These are phyloP conservation scores for Hedya salicella DNA, from an alignment of 2,888 invertebrate genomes.

Conservation along the genomic window DNA sequence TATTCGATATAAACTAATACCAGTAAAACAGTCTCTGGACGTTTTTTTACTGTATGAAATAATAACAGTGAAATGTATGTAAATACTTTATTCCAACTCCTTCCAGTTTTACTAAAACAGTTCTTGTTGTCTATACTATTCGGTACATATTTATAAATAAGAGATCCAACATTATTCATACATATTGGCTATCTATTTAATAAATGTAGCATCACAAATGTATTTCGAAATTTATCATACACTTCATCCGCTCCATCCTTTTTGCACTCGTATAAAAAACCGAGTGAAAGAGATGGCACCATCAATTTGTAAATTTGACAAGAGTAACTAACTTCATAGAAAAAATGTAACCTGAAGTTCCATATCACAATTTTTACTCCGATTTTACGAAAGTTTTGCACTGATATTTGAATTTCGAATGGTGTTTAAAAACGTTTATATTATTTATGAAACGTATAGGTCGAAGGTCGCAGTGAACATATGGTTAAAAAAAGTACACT, in stretches of 20 bases:
- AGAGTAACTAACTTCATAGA: no score
- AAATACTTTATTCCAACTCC: conserved; percentile 33
- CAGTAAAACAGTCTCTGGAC: no score
- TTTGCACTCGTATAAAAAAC: background rate
- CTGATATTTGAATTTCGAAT: no score
- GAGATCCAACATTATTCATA: conserved; percentile 14
- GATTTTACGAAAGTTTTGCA: no score
- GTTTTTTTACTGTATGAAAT: background rate
- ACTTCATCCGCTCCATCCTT: background rate
- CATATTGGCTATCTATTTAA: conserved; percentile 1
- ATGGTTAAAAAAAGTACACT: no score
- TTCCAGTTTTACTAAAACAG: conserved; percentile 9
- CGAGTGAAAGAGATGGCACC: background rate
- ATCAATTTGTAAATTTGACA: background rate
- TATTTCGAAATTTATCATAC: background rate
- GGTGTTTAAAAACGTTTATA: no score
- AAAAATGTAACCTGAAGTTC: no score
- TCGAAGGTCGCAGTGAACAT: no score
- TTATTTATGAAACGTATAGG: no score
- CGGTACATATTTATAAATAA: conserved; percentile 10
- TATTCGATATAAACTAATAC: no score
- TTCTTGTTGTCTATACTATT: conserved; percentile 5
- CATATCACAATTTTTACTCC: no score
- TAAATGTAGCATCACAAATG: background rate
- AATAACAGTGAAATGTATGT: conserved; percentile 20